Evolutionary conservation across 1,140 invertebrate genomes (phyloP).

Genomic region (Saccostrea cuccullata): DNA sequence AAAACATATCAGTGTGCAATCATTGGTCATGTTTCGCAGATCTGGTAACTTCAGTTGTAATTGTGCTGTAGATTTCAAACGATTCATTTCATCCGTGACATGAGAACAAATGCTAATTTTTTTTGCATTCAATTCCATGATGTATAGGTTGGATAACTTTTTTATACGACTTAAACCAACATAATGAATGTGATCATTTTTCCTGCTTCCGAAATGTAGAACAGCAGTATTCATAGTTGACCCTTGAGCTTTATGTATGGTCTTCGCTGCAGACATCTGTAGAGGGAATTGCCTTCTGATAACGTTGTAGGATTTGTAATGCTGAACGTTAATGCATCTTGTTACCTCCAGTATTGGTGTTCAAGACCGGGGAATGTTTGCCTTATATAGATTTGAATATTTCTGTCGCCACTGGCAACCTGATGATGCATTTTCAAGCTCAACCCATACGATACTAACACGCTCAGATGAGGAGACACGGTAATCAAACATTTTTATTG

Average conservation of each 20-base stretch:
- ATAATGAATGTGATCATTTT: too few species aligned
- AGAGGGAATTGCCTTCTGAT: slow-evolving; percentile 44
- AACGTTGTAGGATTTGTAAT: slow-evolving; percentile 32
- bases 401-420: slow-evolving; percentile 23
- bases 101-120: slow-evolving; percentile 40
- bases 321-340: too few species aligned
- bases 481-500: slow-evolving; percentile 53
- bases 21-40: neutral
- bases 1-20: neutral
- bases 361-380: neutral
- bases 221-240: slow-evolving; percentile 42
- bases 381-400: slow-evolving; percentile 38
- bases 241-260: slow-evolving; percentile 51
- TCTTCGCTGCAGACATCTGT: slow-evolving; percentile 41
- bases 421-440: slow-evolving; percentile 38
- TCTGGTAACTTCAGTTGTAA: neutral
- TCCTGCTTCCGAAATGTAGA: slow-evolving; percentile 43
- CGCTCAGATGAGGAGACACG: slow-evolving; percentile 43
- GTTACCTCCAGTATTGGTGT: slow-evolving; percentile 50
- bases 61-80: neutral
- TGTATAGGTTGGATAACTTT: slow-evolving; percentile 34
- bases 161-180: slow-evolving; percentile 44
- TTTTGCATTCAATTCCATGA: slow-evolving; percentile 31
- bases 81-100: slow-evolving; percentile 40
- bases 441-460: slow-evolving; percentile 58